Percentiles rank a stretch among this genome's conserved stretches.
These are phyloP conservation scores for Ptiloglossa arizonensis DNA, from an alignment of 1,140 invertebrate genomes.

Conservation along the genomic window DNA sequence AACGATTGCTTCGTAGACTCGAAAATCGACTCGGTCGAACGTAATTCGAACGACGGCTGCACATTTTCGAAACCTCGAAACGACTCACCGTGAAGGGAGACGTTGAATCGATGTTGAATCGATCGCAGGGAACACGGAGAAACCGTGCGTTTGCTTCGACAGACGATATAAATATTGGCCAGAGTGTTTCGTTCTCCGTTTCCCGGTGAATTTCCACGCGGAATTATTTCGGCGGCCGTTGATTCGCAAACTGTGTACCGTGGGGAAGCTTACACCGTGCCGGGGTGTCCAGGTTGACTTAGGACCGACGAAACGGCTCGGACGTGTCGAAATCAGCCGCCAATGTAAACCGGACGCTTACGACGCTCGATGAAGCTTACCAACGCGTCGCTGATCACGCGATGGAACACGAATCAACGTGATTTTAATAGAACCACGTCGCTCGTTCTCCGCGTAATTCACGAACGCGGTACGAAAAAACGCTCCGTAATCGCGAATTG, in stretches of 20 bases:
- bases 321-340: constrained; percentile 56
- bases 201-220: neutral
- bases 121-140: neutral
- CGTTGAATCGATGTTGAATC: neutral
- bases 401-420: constrained; percentile 42
- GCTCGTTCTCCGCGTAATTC: neutral
- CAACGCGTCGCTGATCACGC: constrained; percentile 51
- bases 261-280: constrained; percentile 14
- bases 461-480: too few relatives aligned
- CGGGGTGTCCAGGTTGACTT: constrained; percentile 56
- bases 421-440: constrained; percentile 20
- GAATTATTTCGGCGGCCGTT: constrained; percentile 25
- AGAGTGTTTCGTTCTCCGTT: neutral
- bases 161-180: constrained; percentile 1
- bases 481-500: too few relatives aligned
- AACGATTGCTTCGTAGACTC: too few relatives aligned
- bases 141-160: neutral
- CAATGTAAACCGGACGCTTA: constrained; percentile 60
- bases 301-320: constrained; percentile 53
- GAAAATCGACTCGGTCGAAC: too few relatives aligned
- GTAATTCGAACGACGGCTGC: too few relatives aligned
- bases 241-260: constrained; percentile 35
- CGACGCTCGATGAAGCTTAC: constrained; percentile 47
- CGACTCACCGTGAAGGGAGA: neutral
- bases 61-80: neutral